These are phyloP conservation scores for Onychomys torridus DNA, from an alignment of 2,797 vertebrate species.

Conservation along the genomic window DNA sequence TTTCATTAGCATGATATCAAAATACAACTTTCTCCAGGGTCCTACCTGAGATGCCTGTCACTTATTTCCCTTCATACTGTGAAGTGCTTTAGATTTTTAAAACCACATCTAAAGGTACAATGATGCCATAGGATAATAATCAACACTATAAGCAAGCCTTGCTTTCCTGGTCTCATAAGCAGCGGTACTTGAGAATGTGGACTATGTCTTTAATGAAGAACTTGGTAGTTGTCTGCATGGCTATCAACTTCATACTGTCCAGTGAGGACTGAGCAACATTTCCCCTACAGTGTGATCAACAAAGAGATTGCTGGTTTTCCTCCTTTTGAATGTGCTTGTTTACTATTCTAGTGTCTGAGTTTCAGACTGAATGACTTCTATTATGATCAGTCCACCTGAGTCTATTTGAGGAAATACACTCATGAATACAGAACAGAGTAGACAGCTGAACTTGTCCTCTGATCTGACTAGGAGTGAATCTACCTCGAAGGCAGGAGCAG, in stretches of 20 bases:
- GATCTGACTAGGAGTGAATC: too few relatives aligned
- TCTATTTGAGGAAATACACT: too few relatives aligned
- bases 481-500: too few relatives aligned
- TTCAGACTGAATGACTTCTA: not conserved
- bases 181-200: not conserved
- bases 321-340: not conserved
- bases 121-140: constrained; percentile 60
- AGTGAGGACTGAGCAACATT: constrained; percentile 38
- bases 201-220: constrained; percentile 81
- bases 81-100: constrained; percentile 61
- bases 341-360: not conserved
- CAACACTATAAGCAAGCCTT: constrained; percentile 69
- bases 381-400: too few relatives aligned
- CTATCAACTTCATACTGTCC: constrained; percentile 73
- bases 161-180: constrained; percentile 65
- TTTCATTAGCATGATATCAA: constrained; percentile 16
- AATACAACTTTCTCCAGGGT: constrained; percentile 54
- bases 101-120: constrained; percentile 65
- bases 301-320: not conserved
- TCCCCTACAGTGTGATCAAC: not conserved
- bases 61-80: constrained; percentile 64
- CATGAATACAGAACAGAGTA: too few relatives aligned
- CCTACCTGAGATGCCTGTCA: constrained; percentile 70
- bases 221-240: constrained; percentile 65
- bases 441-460: too few relatives aligned